Evolutionary conservation across 2,888 invertebrate genomes (phyloP).

Genomic region (Spicauda simplicius): DNA sequence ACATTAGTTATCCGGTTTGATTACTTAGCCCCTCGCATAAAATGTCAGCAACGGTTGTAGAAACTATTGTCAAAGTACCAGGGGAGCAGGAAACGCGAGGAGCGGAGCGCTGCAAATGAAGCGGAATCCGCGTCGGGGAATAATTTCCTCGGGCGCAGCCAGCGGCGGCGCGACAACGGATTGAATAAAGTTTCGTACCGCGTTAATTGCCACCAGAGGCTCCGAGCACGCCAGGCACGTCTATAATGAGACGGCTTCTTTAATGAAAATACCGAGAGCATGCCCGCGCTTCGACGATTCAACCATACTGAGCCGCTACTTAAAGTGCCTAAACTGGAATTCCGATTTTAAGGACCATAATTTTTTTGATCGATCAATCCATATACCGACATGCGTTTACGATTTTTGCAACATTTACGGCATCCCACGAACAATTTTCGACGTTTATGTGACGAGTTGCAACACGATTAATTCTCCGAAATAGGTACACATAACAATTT

Average conservation of each 20-base stretch:
- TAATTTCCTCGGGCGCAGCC: constrained; percentile 59
- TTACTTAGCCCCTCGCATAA: constrained; percentile 1
- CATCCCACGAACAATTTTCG: constrained; percentile 1
- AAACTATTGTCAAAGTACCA: constrained; percentile 46
- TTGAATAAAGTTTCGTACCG: constrained; percentile 75
- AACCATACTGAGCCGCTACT: constrained; percentile 15
- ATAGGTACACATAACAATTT: background rate
- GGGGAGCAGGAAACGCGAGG: constrained; percentile 48
- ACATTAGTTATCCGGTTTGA: background rate
- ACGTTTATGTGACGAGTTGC: constrained; percentile 7
- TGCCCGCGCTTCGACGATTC: constrained; percentile 42
- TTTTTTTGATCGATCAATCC: constrained; percentile 29
- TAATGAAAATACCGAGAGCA: constrained; percentile 77
- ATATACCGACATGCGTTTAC: constrained; percentile 11
- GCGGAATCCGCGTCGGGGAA: constrained; percentile 62
- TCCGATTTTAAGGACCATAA: constrained; percentile 17
- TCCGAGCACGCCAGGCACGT: constrained; percentile 63
- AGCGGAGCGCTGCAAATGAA: constrained; percentile 56
- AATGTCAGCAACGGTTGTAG: constrained; percentile 27
- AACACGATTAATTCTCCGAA: constrained; percentile 6
- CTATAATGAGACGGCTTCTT: constrained; percentile 80
- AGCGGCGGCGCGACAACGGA: constrained; percentile 55
- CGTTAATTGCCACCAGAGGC: constrained; percentile 73
- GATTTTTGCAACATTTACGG: constrained; percentile 4
- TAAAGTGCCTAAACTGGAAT: constrained; percentile 25